Conservation (phyloP, 2,888 invertebrate species). For the Drosophila acutilabella region DNA sequence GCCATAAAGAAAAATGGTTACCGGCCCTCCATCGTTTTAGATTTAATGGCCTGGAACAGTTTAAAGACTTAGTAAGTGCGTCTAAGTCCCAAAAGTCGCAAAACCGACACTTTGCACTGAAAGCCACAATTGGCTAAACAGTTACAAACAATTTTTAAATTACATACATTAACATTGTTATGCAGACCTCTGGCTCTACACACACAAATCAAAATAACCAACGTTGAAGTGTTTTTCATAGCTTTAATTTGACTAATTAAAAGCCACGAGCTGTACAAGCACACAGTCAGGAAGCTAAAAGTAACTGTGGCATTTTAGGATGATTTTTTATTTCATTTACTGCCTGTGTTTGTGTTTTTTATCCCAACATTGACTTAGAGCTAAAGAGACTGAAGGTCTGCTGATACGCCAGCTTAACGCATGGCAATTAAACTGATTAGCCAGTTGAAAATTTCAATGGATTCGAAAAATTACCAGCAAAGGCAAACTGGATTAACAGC, state of each 20-base stretch:
- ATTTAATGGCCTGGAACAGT: conserved; percentile 55
- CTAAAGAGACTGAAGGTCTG: conserved; percentile 5
- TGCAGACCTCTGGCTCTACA: conserved; percentile 27
- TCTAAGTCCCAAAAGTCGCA: conserved; percentile 32
- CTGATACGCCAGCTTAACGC: conserved; percentile 51
- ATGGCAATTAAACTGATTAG: conserved; percentile 72
- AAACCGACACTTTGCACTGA: background rate
- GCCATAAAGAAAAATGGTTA: conserved; percentile 61
- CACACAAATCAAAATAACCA: conserved; percentile 44
- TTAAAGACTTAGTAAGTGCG: conserved; percentile 55
- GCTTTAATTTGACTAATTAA: conserved; percentile 57
- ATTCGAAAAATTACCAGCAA: conserved; percentile 20
- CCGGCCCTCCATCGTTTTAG: conserved; percentile 40
- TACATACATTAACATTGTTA: conserved; percentile 63
- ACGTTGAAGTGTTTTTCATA: conserved; percentile 14
- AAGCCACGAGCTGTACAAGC: conserved; percentile 15
- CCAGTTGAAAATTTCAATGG: conserved; percentile 34
- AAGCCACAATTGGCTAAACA: conserved; percentile 5
- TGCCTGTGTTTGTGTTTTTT: conserved; percentile 22
- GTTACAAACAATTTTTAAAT: conserved; percentile 32
- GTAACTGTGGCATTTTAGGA: conserved; percentile 53
- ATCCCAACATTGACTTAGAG: background rate
- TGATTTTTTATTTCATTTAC: conserved; percentile 23
- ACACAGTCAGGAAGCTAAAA: conserved; percentile 45
- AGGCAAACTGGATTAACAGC: conserved; percentile 36